Conservation (phyloP, 64 coral and sea anemone species). For the Montipora capricornis region DNA sequence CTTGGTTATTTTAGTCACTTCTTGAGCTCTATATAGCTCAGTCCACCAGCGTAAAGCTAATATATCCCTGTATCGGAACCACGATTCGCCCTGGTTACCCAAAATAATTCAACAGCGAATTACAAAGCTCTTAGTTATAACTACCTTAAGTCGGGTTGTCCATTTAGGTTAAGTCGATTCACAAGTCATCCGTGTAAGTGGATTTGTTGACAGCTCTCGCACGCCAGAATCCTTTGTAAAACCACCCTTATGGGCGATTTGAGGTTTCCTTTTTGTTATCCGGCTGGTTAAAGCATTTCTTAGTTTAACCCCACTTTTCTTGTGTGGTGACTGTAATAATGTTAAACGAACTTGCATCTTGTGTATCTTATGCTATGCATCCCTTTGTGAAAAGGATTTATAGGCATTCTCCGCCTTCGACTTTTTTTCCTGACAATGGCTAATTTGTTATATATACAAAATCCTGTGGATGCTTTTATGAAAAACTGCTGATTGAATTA, state of each 20-base stretch:
- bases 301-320: background rate
- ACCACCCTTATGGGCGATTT: background rate
- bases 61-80: slow-evolving; percentile 1
- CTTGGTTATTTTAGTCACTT: slow-evolving; percentile 27
- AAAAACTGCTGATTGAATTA: slow-evolving; percentile 81
- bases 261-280: background rate
- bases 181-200: slow-evolving; percentile 58
- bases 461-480: slow-evolving; percentile 75
- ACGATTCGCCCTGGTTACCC: slow-evolving; percentile 21
- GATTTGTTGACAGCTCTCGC: slow-evolving; percentile 45
- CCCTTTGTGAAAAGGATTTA: slow-evolving; percentile 39
- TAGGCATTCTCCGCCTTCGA: slow-evolving; percentile 91
- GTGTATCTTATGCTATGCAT: slow-evolving; percentile 2
- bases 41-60: slow-evolving; percentile 42
- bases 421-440: slow-evolving; percentile 88
- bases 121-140: slow-evolving; percentile 35
- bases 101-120: slow-evolving; percentile 48
- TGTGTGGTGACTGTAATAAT: background rate
- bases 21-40: slow-evolving; percentile 19
- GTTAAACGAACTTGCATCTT: slow-evolving; percentile 9
- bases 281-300: background rate
- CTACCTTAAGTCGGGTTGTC: slow-evolving; percentile 26
- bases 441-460: slow-evolving; percentile 94
- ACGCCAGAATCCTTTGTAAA: slow-evolving; percentile 14
- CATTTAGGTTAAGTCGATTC: slow-evolving; percentile 60